Conservation (phyloP, 1,140 invertebrate genomes). For the Eulimnadia texana region DNA sequence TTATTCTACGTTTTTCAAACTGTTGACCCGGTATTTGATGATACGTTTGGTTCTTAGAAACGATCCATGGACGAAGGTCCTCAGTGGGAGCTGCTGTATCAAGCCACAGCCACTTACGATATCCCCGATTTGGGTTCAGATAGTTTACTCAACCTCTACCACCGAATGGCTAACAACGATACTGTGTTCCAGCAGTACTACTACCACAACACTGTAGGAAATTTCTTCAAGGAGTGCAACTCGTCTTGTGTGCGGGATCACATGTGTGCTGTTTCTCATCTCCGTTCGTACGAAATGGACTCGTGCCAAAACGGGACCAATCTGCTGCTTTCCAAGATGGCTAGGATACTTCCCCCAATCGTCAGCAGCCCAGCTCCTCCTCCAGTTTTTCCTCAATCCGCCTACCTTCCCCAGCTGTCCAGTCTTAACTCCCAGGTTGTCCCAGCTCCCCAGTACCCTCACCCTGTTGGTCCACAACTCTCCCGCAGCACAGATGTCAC, state of each 20-base stretch:
- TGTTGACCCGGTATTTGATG: no score
- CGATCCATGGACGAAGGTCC: background rate
- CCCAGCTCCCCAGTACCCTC: background rate
- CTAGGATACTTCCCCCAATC: no score
- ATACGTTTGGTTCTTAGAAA: no score
- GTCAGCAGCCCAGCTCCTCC: background rate
- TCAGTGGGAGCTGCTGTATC: conserved; percentile 15
- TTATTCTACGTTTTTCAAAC: background rate
- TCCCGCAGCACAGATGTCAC: background rate
- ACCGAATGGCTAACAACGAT: background rate
- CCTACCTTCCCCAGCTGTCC: no score
- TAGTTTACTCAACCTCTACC: conserved; percentile 6
- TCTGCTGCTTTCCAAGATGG: background rate
- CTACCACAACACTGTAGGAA: conserved; percentile 14
- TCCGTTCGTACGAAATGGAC: conserved; percentile 7
- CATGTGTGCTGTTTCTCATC: conserved; percentile 14
- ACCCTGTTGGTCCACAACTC: background rate
- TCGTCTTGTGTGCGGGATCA: conserved; percentile 8
- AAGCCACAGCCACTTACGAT: conserved; percentile 10
- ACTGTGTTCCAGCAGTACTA: conserved; percentile 6
- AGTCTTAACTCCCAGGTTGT: background rate
- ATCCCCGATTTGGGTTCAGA: conserved; percentile 5
- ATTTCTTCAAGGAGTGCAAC: conserved; percentile 14
- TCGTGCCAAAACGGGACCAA: conserved; percentile 6
- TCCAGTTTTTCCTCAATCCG: no score